Conservation (phyloP, 1,140 invertebrate species). For the Hetaerina americana region DNA sequence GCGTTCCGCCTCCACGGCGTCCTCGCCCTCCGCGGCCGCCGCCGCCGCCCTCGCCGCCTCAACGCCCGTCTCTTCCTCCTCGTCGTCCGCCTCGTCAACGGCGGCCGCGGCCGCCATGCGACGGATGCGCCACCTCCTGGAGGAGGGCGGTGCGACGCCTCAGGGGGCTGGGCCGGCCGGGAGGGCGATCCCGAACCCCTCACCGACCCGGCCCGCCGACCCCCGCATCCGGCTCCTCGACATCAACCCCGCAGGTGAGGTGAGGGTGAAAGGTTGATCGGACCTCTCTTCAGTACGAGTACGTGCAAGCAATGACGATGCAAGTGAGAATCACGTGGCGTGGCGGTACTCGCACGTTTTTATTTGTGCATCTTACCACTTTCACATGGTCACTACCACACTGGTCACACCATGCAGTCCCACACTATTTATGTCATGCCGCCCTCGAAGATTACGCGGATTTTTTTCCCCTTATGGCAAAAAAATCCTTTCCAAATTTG, state of each 20-base stretch:
- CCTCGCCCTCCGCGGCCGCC: constrained; percentile 25
- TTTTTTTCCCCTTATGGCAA: no score
- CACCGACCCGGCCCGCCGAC: constrained; percentile 48
- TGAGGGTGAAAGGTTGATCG: constrained; percentile 6
- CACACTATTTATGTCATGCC: no score
- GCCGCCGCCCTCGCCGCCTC: constrained; percentile 27
- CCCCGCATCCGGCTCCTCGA: constrained; percentile 52
- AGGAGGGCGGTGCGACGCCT: constrained; percentile 40
- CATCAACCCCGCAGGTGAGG: constrained; percentile 67
- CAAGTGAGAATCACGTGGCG: background rate
- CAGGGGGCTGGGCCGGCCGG: background rate
- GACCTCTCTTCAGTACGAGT: background rate
- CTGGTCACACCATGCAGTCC: no score
- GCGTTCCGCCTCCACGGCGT: constrained; percentile 29
- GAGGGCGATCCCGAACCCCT: constrained; percentile 42
- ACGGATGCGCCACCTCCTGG: constrained; percentile 63
- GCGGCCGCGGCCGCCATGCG: constrained; percentile 48
- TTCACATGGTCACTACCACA: no score
- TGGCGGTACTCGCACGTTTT: background rate
- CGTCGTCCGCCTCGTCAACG: constrained; percentile 11
- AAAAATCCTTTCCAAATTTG: no score
- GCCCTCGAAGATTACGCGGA: no score
- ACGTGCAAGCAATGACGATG: background rate
- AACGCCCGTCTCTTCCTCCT: constrained; percentile 14
- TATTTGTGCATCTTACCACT: no score